Evolutionary conservation across 2,113 vertebrate species (phyloP), one percentile per base, ranked within the genome.

Genomic region (Rhodinocichla rosea): DNA sequence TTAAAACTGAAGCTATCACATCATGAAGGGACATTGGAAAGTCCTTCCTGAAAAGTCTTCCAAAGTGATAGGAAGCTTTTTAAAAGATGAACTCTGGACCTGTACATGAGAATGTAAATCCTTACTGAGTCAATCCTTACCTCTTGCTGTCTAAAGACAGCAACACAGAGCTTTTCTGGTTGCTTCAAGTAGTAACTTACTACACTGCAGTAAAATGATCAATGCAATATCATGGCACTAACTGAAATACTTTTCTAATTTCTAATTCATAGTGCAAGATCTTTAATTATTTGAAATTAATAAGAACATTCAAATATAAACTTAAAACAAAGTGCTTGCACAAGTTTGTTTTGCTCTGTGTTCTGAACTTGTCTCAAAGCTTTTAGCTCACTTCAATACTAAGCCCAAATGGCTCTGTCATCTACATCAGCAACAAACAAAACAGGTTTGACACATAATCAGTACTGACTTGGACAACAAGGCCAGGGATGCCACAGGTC

Each of bases 381-480:
- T 77, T 85, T 52, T 14, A 26, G 15, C 2, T 93, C 52, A 15
- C 23, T 45, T 71, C 39, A 87, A 6, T 3, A 13, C 32, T 55
- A 78, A 68, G 20, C 35, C n/a, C 68, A 64, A 60, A 75, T 8
- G 33, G 55, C 23, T 55, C 19, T 21, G 14, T 13, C 39, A 75
- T 3, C 45, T 32, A 2, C 6, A 69, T 3, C 75, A 74, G 55
- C 50, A 83, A 39, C 21, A 67, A 63, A 37, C 33, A n/a, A 12
- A 75, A 17, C 18, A 49, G 75, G 20, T 47, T 42, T 27, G 42
- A 9, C 10, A 11, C 0, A 4, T 0, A 1, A 42, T 4, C 62
- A 64, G 11, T 2, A 75, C 97, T 55, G 57, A 99, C 99, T 98
- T 99, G 99, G 16, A 99, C 99, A 4, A 99, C 99, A 12, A 99